These are phyloP conservation scores for Tretioscincus oriximinensis DNA, from an alignment of 2,113 vertebrate genomes.

Conservation along the genomic window DNA sequence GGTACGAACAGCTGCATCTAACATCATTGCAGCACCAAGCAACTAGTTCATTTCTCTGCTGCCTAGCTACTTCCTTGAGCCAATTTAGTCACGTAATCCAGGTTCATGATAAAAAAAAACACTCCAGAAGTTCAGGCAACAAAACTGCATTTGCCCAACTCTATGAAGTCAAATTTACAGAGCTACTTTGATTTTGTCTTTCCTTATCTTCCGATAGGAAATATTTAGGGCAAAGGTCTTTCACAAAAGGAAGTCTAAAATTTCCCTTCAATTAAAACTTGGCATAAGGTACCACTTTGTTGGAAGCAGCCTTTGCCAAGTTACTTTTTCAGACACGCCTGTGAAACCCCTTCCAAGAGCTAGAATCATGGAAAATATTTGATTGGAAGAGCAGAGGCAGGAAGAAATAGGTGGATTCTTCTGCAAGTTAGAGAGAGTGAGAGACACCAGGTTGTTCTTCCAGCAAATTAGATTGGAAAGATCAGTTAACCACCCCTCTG, in stretches of 20 bases:
- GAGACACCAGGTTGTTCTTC: neutral
- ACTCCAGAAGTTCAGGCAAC: neutral
- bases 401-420: slow-evolving; percentile 7
- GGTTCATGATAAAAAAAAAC: neutral
- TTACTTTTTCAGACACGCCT: neutral
- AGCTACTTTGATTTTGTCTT: slow-evolving; percentile 27
- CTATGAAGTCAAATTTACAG: slow-evolving; percentile 18
- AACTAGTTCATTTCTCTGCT: too few relatives aligned
- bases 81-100: too few relatives aligned
- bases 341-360: neutral
- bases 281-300: neutral
- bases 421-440: slow-evolving; percentile 11
- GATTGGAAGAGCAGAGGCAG: slow-evolving; percentile 20
- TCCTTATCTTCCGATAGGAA: slow-evolving; percentile 5
- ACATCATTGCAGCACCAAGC: too few relatives aligned
- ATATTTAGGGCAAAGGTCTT: slow-evolving; percentile 13
- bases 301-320: slow-evolving; percentile 29
- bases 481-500: slow-evolving; percentile 4
- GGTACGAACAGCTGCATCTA: too few relatives aligned
- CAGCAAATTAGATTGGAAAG: slow-evolving; percentile 11
- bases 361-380: slow-evolving; percentile 5
- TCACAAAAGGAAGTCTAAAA: slow-evolving; percentile 42
- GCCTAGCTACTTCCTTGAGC: too few relatives aligned
- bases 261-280: slow-evolving; percentile 35
- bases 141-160: neutral